Evolutionary conservation across 2,797 vertebrate species (phyloP), one percentile per base, ranked within the genome.

Genomic region (Danio tinwini): DNA sequence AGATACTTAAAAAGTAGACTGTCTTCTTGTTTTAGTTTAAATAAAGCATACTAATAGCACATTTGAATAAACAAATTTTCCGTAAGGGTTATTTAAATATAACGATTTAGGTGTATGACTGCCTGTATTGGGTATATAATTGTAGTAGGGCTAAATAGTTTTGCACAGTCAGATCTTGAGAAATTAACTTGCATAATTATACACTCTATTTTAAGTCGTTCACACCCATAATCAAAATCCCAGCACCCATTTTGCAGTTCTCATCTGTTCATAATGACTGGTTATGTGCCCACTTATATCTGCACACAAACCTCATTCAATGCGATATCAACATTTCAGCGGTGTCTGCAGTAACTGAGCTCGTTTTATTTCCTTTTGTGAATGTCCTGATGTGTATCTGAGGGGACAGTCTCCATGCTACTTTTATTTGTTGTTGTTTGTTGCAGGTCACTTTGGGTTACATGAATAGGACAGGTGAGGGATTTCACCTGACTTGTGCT

Each of bases 371-470:
- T 40, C 1, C 4, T 12, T n/a, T 17, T 64, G 17, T 39, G 52
- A 53, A 53, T 67, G 52, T 56, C 65, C 13, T 67, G 37, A 19
- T 39, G 53, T 14, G 53, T 40, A 52, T 59, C 29, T 50, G 67
- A 62, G n/a, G 55, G 8, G 49, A 61, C 19, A 21, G 19, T n/a
- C 29, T 61, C 55, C n/a, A 44, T 1, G 11, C 2, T 61, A 13
- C 52, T 40, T 72, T 39, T 79, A 59, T 76, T 61, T 73, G 67
- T 63, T 42, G 56, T 12, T 76, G n/a, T 72, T 7, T 71, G 61
- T 78, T 82, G 42, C 29, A 19, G 53, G 79, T 82, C 74, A 40
- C 70, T 67, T 42, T 55, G 64, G 69, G 80, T 74, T 67, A 83
- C 82, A 49, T 49, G 50, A n/a, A 37, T 58, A 7, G 17, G 16